Conservation (phyloP, 2,113 vertebrate species). For the Pipa parva region DNA sequence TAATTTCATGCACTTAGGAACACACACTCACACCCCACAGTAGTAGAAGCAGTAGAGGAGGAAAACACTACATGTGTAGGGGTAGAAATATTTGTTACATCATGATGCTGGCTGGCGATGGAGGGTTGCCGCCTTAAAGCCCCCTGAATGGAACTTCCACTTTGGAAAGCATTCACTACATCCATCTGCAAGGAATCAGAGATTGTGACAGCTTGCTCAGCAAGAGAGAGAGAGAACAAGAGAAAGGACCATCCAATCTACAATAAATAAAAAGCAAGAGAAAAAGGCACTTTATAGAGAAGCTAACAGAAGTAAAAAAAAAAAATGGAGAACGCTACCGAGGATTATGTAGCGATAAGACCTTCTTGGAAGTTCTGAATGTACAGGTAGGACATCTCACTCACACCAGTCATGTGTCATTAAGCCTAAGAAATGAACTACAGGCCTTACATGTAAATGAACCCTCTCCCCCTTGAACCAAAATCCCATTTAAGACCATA, state of each 20-base stretch:
- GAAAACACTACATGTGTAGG: constrained; percentile 99
- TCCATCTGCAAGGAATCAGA: constrained; percentile 99
- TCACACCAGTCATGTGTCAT: constrained; percentile 7
- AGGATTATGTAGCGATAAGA: constrained; percentile 53
- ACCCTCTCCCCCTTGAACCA: neutral
- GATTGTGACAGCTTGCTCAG: constrained; percentile 95
- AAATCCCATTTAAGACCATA: constrained; percentile 61
- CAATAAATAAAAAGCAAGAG: constrained; percentile 67
- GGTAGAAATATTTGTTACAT: constrained; percentile 99
- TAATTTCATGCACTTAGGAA: constrained; percentile 99
- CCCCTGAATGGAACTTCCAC: constrained; percentile 99
- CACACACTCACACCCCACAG: constrained; percentile 99
- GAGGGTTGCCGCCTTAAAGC: constrained; percentile 99
- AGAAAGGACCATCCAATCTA: constrained; percentile 80
- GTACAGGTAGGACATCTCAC: constrained; percentile 44
- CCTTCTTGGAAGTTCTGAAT: constrained; percentile 49
- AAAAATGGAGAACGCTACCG: constrained; percentile 58
- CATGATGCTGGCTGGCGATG: constrained; percentile 99
- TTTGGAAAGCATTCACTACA: constrained; percentile 99
- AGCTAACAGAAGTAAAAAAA: constrained; percentile 62
- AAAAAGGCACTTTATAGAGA: constrained; percentile 73
- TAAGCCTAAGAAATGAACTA: neutral
- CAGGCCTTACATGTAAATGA: neutral
- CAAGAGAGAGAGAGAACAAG: constrained; percentile 78
- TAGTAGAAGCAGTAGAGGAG: constrained; percentile 98